Conservation (phyloP, 2,113 vertebrate genomes). For the Epinephelus lanceolatus region DNA sequence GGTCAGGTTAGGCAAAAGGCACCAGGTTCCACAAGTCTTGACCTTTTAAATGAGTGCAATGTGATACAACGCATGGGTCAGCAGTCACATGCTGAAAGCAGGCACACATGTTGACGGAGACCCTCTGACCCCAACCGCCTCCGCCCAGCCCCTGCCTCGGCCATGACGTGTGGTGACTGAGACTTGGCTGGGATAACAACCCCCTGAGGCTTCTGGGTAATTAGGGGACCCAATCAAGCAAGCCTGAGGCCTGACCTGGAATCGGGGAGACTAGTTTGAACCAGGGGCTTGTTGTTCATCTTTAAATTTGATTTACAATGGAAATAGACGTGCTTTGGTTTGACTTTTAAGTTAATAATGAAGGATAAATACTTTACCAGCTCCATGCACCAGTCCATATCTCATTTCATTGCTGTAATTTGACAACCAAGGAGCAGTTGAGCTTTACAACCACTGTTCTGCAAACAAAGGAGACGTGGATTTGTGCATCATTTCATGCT, state of each 20-base stretch:
- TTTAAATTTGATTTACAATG: constrained; percentile 20
- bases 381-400: background rate
- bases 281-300: background rate
- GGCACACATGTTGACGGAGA: constrained; percentile 69
- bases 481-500: constrained; percentile 24
- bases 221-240: constrained; percentile 59
- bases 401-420: constrained; percentile 9
- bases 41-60: constrained; percentile 84
- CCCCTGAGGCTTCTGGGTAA: constrained; percentile 60
- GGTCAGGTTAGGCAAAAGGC: constrained; percentile 74
- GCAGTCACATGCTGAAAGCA: constrained; percentile 77
- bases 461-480: constrained; percentile 26
- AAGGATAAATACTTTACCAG: constrained; percentile 12
- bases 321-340: background rate
- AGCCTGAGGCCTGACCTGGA: constrained; percentile 26
- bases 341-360: background rate
- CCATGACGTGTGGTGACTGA: constrained; percentile 43
- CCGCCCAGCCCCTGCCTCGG: constrained; percentile 7
- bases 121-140: constrained; percentile 54
- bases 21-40: constrained; percentile 71
- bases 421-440: constrained; percentile 1
- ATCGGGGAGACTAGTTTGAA: background rate
- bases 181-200: constrained; percentile 52
- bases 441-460: constrained; percentile 9
- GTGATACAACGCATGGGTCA: constrained; percentile 79